Conservation (phyloP, 2,113 vertebrate species). For the Mastomys coucha region DNA sequence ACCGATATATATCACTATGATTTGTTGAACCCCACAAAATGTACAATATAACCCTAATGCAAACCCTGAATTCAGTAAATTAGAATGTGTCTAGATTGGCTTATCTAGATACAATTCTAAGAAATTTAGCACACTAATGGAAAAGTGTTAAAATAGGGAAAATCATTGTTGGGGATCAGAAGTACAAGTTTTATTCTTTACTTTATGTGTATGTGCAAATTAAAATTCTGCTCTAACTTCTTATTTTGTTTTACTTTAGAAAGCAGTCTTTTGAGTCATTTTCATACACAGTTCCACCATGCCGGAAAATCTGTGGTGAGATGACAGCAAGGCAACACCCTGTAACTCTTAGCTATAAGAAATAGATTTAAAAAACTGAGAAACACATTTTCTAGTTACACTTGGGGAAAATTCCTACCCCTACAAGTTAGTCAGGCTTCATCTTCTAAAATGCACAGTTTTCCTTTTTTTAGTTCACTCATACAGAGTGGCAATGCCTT, state of each 20-base stretch:
- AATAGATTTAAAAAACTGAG: background rate
- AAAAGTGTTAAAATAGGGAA: background rate
- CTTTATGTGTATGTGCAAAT: background rate
- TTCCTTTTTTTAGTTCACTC: background rate
- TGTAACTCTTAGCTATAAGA: background rate
- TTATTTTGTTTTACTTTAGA: background rate
- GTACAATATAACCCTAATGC: background rate
- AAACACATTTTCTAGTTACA: background rate
- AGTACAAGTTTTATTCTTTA: accelerated
- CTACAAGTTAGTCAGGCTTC: background rate
- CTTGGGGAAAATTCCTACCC: background rate
- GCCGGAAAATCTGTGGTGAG: no score
- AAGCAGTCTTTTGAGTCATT: background rate
- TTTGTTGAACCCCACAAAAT: background rate
- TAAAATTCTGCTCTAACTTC: background rate
- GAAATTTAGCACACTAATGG: background rate
- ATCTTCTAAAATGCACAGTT: background rate
- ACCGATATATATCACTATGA: background rate
- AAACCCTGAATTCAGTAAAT: background rate
- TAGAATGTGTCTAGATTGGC: background rate
- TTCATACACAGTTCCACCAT: background rate
- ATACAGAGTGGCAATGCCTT: background rate
- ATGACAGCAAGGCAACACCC: accelerated
- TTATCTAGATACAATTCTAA: background rate
- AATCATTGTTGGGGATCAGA: background rate